A percentile compares a stretch with the other conserved stretches of the same genome.
Conservation (phyloP, 2,797 vertebrate genomes). For the Eulemur coronatus region DNA sequence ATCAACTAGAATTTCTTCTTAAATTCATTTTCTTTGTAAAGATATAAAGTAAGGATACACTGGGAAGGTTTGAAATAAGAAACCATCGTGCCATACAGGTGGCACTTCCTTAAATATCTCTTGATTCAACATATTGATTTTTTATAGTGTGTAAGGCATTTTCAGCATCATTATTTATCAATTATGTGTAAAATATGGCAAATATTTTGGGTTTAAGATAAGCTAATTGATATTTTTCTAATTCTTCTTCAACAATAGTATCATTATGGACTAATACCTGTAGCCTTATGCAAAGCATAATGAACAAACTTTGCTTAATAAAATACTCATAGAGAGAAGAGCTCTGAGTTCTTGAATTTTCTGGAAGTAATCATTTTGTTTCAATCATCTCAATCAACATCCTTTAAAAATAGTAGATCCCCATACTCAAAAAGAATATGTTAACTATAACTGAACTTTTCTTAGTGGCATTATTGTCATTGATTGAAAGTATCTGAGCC, state of each 20-base stretch:
- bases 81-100: not conserved
- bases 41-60: not conserved
- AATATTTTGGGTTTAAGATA: not conserved
- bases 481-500: not conserved
- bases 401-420: not conserved
- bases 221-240: not conserved
- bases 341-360: not conserved
- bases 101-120: not conserved
- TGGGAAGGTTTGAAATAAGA: not conserved
- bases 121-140: not conserved
- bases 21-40: slow-evolving; percentile 30
- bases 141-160: not conserved
- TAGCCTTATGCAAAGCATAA: not conserved
- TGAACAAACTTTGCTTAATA: not conserved
- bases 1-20: not conserved
- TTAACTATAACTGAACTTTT: not conserved
- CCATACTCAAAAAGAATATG: not conserved
- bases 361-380: not conserved
- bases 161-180: slow-evolving; percentile 24
- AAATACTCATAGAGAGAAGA: not conserved
- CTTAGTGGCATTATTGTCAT: not conserved
- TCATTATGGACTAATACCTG: not conserved
- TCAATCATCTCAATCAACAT: not conserved
- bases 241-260: not conserved
- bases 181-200: not conserved